Evolutionary conservation across 2,797 vertebrate genomes (phyloP), one percentile per base, ranked within the genome.

Genomic region (Epinephelus coioides): DNA sequence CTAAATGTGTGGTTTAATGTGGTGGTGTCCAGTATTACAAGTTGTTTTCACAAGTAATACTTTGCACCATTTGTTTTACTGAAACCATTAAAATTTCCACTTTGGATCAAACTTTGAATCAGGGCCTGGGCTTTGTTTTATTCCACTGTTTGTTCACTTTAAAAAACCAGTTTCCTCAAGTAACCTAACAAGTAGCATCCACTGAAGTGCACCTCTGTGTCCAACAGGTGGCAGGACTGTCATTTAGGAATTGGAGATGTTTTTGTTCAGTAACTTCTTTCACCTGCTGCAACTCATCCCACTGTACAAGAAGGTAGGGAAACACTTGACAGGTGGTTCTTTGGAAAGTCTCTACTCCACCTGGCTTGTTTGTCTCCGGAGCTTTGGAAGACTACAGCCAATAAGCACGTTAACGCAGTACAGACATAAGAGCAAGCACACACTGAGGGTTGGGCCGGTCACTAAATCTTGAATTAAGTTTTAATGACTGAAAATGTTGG

Each of bases 41-140:
- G 38, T 54, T 73, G 68, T 82, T 91, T 90, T 88, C 54, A 83
- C 27, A 76, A 67, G 78, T 83, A 83, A 90, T 93, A 91, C 92
- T 93, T 95, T 92, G 89, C 94, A 92, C 83, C 27, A 27, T 85
- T 82, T 83, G 79, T 87, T 94, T 94, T 94, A 90, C 89, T 91
- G 87, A 92, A 86, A 86, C 74, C 83, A 94, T 92, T 95, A 95
- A 96, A 95, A 82, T 82, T 78, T 86, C 66, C 72, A 91, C 76
- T 90, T 91, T 89, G 85, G 84, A 89, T 89, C 80, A 84, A 82
- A 81, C 51, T 76, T 88, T 78, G 54, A 86, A 69, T 7, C 34
- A 23, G 6, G 19, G 8, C 38, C 34, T 81, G 18, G 11, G 64
- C 15, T 83, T 86, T 88, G 47, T 79, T 65, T 72, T 11, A 40